Conservation (phyloP, 2,888 invertebrate genomes). For the Polymixis flavicincta region DNA sequence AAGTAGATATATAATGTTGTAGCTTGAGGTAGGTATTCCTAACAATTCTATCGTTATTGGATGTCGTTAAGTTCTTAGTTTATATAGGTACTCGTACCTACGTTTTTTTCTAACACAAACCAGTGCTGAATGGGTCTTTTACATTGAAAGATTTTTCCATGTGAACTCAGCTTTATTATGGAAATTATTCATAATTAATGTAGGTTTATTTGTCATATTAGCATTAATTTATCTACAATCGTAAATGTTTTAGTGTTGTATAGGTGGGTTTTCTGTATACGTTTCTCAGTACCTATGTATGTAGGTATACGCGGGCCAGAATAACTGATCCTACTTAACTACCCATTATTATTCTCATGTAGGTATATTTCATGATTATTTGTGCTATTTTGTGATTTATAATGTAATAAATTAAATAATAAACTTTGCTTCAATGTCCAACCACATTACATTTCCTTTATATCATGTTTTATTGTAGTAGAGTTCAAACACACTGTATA, state of each 20-base stretch:
- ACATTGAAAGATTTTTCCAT: conserved; percentile 17
- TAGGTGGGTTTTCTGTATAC: conserved; percentile 66
- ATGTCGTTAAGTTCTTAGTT: conserved; percentile 4
- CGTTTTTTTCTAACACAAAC: not conserved
- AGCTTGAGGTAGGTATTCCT: not conserved
- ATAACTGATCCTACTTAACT: conserved; percentile 17
- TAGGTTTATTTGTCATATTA: conserved; percentile 79
- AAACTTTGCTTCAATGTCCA: conserved; percentile 3
- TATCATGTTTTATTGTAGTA: conserved; percentile 14
- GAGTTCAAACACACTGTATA: not conserved
- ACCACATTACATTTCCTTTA: not conserved
- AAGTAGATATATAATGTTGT: not conserved
- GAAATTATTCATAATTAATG: conserved; percentile 69
- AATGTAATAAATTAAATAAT: conserved; percentile 23
- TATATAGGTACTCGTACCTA: too few relatives aligned
- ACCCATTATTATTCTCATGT: conserved; percentile 6
- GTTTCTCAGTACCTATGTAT: conserved; percentile 19
- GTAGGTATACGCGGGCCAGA: not conserved
- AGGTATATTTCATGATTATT: conserved; percentile 13
- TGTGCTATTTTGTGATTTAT: conserved; percentile 14
- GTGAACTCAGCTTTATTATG: conserved; percentile 12
- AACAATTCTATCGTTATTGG: not conserved
- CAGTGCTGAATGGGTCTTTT: not conserved
- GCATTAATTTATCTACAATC: conserved; percentile 81
- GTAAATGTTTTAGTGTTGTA: conserved; percentile 82